These are phyloP conservation scores for Geophilus truncorum DNA, from an alignment of 2,888 invertebrate genomes.

Conservation along the genomic window DNA sequence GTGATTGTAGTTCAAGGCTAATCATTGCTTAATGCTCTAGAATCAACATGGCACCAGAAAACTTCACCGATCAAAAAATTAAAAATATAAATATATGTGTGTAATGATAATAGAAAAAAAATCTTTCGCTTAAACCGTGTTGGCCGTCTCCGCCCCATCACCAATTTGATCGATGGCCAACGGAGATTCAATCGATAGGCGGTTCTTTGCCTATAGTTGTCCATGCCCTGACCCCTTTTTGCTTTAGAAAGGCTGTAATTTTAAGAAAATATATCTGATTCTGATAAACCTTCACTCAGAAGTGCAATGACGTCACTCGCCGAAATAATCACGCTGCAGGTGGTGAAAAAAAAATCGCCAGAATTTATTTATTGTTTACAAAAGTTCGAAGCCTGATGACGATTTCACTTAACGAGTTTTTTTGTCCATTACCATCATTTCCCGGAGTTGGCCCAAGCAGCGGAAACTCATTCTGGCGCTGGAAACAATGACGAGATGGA, in stretches of 20 bases:
- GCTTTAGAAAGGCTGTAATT: background rate
- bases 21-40: background rate
- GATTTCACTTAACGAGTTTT: background rate
- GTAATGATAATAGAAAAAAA: background rate
- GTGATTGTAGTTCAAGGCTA: slow-evolving; percentile 7
- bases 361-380: background rate
- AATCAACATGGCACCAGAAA: background rate
- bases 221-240: background rate
- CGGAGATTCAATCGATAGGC: background rate
- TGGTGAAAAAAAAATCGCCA: background rate
- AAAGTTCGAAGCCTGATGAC: background rate
- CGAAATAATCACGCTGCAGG: background rate
- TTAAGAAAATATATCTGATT: background rate
- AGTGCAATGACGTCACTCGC: background rate
- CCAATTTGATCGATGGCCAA: slow-evolving; percentile 20
- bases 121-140: background rate
- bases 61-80: background rate
- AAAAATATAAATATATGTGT: background rate
- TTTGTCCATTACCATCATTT: background rate
- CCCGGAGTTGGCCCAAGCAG: background rate
- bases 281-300: background rate
- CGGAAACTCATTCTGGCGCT: background rate
- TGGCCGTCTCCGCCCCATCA: slow-evolving; percentile 10
- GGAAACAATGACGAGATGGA: background rate
- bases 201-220: background rate